These are phyloP conservation scores for Catharus fuscescens DNA, from an alignment of 2,113 vertebrate species.

Conservation along the genomic window DNA sequence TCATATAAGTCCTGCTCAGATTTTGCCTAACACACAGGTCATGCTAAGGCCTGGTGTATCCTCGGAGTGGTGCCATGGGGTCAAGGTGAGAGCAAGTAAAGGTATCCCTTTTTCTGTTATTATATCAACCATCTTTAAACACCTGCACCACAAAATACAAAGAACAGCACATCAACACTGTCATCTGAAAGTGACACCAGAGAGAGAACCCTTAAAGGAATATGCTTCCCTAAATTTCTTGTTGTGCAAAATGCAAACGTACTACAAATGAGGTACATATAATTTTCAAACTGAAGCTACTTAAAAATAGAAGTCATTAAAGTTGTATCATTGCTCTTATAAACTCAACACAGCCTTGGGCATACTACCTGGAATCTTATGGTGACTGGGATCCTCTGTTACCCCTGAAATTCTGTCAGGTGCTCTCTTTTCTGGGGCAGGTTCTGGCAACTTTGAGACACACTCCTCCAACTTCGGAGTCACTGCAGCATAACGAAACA, in stretches of 20 bases:
- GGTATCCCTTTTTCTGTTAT: not conserved
- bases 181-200: not conserved
- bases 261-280: rapidly evolving
- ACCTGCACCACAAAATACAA: not conserved
- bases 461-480: conserved; percentile 79
- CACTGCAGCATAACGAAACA: conserved; percentile 83
- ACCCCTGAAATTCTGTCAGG: conserved; percentile 31
- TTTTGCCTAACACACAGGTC: not conserved
- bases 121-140: not conserved
- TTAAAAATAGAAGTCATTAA: not conserved
- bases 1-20: not conserved
- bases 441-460: conserved; percentile 46
- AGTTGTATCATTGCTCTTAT: not conserved
- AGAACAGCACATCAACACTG: not conserved
- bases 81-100: not conserved
- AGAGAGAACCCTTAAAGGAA: not conserved
- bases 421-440: conserved; percentile 50
- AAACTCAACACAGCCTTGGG: not conserved
- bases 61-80: not conserved
- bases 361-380: conserved; percentile 64
- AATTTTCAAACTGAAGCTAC: not conserved
- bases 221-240: not conserved
- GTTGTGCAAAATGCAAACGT: not conserved
- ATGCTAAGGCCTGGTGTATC: not conserved
- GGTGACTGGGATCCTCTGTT: conserved; percentile 54